Evolutionary conservation across 2,888 invertebrate genomes (phyloP), one percentile per base, ranked within the genome.

Genomic region (Phania funesta): DNA sequence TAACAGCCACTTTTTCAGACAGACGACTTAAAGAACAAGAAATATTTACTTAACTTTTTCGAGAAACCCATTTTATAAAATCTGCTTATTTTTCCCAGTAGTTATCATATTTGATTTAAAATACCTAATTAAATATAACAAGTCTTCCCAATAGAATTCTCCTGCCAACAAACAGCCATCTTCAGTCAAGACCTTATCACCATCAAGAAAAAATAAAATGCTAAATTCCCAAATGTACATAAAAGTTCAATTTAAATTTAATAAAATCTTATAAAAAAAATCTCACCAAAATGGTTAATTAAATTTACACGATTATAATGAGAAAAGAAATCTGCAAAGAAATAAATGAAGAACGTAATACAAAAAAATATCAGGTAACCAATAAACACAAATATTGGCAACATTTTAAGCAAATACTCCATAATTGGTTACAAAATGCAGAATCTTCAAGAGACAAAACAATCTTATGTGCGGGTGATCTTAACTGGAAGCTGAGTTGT

Each of bases 241-340:
- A 71, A 65, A 78, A 71, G 58, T 20, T 71, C 71, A 78, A 71
- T 78, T 78, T 71, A 64, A 78, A 32, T 65, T 71, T 38, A 71
- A 58, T 46, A 58, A 78, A 78, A 78, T 48, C 58, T 71, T 71
- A 65, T 50, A 44, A 77, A 70, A 70, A 22, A 71, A 71, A 58
- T 64, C 58, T 20, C 6, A 50, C 65, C 38, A 78, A 78, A 78
- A 65, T 71, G 71, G 71, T 71, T 78, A 71, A 78, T 78, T 64
- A 78, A 71, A 71, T 65, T 78, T 78, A 71, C 78, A 78, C 78
- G 48, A 56, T 78, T 71, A 32, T 50, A 76, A 68, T 68, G 67
- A 38, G 5, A 35, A 20, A 74, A 35, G 3, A 52, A 68, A 32
- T 46, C 46, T 56, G 35, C 48, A 38, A 41, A 11, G 9, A 67